Percentiles rank a stretch among this genome's conserved stretches.
phyloP scores from a whole-genome alignment of 2,797 vertebrate species.

The Bradypodion pumilum region DNA sequence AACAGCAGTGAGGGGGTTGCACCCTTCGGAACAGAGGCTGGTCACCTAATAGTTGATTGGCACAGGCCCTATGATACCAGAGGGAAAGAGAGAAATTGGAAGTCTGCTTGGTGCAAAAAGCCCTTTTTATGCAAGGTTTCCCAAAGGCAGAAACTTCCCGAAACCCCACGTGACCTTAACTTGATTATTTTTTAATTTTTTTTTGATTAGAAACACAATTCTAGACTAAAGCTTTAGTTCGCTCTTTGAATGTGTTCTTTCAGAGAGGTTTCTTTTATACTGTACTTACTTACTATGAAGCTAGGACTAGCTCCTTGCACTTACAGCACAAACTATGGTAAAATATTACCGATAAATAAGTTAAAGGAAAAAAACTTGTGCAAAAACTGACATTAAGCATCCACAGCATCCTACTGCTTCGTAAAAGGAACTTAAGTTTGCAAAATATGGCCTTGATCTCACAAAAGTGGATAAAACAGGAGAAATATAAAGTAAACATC shows the following conservation, averaged over 20 bases:
- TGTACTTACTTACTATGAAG: neutral
- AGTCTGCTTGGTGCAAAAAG: too few species aligned
- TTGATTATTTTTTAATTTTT: too few species aligned
- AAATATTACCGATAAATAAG: neutral
- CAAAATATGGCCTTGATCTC: neutral
- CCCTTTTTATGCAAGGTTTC: too few species aligned
- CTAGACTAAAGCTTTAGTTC: neutral
- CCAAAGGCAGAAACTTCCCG: too few species aligned
- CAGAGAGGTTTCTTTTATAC: neutral
- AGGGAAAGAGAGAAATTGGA: too few species aligned
- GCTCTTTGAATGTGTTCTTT: neutral
- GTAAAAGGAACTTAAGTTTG: neutral
- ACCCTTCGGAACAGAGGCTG: too few species aligned
- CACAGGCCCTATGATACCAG: too few species aligned
- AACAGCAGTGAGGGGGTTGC: too few species aligned
- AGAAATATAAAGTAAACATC: slow-evolving; percentile 7
- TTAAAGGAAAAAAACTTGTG: neutral
- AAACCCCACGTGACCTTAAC: too few species aligned
- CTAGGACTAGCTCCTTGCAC: neutral
- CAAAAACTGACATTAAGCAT: neutral
- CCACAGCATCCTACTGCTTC: neutral
- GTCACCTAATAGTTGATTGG: too few species aligned
- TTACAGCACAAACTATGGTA: neutral
- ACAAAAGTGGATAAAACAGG: neutral
- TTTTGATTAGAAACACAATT: too few species aligned